These are phyloP conservation scores for Gasterosteus aculeatus DNA, from an alignment of 2,113 vertebrate species.

Conservation along the genomic window DNA sequence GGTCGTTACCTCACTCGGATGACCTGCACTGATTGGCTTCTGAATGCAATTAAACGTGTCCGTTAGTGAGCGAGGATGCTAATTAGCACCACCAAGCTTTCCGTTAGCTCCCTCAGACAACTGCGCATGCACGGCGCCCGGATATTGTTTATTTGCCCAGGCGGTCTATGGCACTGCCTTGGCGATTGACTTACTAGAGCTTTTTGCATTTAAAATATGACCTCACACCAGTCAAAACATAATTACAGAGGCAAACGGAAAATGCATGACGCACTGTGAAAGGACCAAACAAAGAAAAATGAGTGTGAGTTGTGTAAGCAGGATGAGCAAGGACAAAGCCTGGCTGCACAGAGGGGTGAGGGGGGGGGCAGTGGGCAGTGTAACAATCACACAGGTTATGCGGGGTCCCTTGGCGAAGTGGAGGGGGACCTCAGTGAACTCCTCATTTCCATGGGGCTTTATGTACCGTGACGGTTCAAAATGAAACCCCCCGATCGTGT, in stretches of 20 bases:
- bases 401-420: slow-evolving; percentile 54
- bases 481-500: slow-evolving; percentile 71
- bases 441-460: slow-evolving; percentile 71
- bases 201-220: neutral
- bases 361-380: slow-evolving; percentile 23
- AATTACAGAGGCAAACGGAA: neutral
- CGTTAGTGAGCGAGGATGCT: too few relatives aligned
- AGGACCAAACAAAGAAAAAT: slow-evolving; percentile 16
- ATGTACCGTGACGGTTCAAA: slow-evolving; percentile 76
- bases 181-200: neutral
- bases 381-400: slow-evolving; percentile 72
- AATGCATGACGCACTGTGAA: neutral
- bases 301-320: slow-evolving; percentile 14
- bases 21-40: too few relatives aligned
- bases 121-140: too few relatives aligned
- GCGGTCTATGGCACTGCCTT: too few relatives aligned
- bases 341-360: slow-evolving; percentile 19
- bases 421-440: slow-evolving; percentile 55
- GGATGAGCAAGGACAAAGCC: slow-evolving; percentile 24
- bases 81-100: too few relatives aligned
- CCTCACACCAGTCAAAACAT: neutral
- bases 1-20: too few relatives aligned
- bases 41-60: too few relatives aligned
- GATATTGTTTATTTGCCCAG: too few relatives aligned
- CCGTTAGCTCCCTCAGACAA: too few relatives aligned